Conservation (phyloP, 2,888 invertebrate species). For the Dynastes maya region DNA sequence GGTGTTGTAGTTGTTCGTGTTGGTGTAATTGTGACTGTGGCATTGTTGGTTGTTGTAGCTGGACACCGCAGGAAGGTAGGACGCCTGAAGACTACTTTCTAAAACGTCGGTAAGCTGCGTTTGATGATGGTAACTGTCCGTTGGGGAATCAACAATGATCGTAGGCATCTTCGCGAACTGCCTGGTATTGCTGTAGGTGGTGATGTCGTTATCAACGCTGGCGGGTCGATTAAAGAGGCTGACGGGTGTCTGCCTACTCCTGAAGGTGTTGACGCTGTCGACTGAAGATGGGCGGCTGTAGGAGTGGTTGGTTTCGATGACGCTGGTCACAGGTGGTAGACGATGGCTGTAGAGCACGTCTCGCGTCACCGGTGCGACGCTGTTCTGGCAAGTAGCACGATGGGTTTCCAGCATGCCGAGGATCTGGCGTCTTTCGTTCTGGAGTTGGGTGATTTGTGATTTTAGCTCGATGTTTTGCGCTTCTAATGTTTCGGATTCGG, state of each 20-base stretch:
- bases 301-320: conserved; percentile 66
- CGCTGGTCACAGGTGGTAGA: conserved; percentile 66
- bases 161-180: conserved; percentile 65
- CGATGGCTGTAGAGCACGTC: conserved; percentile 62
- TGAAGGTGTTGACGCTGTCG: conserved; percentile 50
- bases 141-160: conserved; percentile 73
- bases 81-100: conserved; percentile 66
- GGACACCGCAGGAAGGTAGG: conserved; percentile 54
- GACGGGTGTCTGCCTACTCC: conserved; percentile 58
- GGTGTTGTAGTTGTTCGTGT: conserved; percentile 73
- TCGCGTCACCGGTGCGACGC: conserved; percentile 65
- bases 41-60: conserved; percentile 71
- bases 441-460: conserved; percentile 86
- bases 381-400: conserved; percentile 78
- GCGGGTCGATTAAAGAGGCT: conserved; percentile 63
- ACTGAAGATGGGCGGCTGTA: conserved; percentile 65
- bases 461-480: conserved; percentile 89
- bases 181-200: conserved; percentile 58
- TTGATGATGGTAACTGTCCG: conserved; percentile 72
- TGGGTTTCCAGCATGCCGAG: conserved; percentile 87
- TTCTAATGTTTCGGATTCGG: conserved; percentile 89
- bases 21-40: conserved; percentile 75
- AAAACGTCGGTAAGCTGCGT: conserved; percentile 72
- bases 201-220: conserved; percentile 59
- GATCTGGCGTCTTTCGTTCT: conserved; percentile 84